Conservation (phyloP, 92 coral and sea anemone species). For the Porites cylindrica region DNA sequence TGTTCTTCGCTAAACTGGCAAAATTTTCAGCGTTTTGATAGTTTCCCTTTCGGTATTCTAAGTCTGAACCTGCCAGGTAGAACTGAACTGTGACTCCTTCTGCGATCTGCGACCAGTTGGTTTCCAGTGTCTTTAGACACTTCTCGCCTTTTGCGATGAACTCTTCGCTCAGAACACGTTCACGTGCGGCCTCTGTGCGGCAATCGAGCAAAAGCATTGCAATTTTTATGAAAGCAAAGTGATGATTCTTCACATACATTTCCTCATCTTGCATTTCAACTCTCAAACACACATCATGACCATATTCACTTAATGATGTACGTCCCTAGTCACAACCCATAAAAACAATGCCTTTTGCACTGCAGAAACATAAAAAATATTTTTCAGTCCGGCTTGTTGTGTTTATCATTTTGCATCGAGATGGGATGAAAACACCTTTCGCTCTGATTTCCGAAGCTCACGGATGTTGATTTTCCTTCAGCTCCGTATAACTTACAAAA, state of each 20-base stretch:
- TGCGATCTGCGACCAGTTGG: conserved; percentile 56
- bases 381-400: too few relatives aligned
- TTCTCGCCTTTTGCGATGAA: conserved; percentile 58
- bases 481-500: too few relatives aligned
- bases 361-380: too few relatives aligned
- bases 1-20: conserved; percentile 56
- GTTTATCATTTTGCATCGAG: too few relatives aligned
- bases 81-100: conserved; percentile 43
- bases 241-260: conserved; percentile 77
- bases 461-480: too few relatives aligned
- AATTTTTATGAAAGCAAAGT: conserved; percentile 75
- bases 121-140: conserved; percentile 58
- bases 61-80: conserved; percentile 66
- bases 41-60: conserved; percentile 55
- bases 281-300: conserved; percentile 26
- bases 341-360: too few relatives aligned
- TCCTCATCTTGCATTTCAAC: conserved; percentile 48
- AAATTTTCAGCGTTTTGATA: conserved; percentile 57
- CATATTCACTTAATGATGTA: too few relatives aligned
- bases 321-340: too few relatives aligned
- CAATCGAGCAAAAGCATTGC: conserved; percentile 79
- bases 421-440: too few relatives aligned
- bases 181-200: conserved; percentile 74
- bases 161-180: conserved; percentile 53
- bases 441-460: too few relatives aligned